Conservation (phyloP, 2,888 invertebrate species). For the Cantharis lateralis region DNA sequence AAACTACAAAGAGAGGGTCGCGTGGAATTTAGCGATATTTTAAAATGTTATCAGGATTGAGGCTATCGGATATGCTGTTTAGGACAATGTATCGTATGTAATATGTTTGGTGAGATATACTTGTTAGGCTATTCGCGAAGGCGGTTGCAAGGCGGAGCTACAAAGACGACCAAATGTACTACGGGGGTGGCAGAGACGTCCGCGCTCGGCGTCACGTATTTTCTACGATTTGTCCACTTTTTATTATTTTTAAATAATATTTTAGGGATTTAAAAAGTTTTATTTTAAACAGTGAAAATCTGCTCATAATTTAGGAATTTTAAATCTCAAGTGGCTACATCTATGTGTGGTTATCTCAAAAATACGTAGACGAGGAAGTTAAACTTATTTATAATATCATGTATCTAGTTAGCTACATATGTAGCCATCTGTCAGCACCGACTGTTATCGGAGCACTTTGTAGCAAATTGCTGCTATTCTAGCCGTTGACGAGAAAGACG, state of each 20-base stretch:
- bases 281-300: constrained; percentile 25
- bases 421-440: constrained; percentile 55
- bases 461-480: constrained; percentile 52
- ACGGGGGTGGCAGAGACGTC: constrained; percentile 33
- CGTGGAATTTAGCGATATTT: constrained; percentile 51
- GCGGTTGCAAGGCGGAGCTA: constrained; percentile 54
- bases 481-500: constrained; percentile 27
- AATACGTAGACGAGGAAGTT: constrained; percentile 55
- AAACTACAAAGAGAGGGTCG: constrained; percentile 42
- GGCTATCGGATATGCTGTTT: constrained; percentile 33
- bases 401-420: constrained; percentile 53
- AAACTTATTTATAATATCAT: constrained; percentile 52
- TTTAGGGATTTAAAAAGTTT: constrained; percentile 7
- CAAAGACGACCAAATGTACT: constrained; percentile 42
- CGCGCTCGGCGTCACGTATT: constrained; percentile 26
- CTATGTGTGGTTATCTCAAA: constrained; percentile 35
- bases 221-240: constrained; percentile 18
- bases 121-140: constrained; percentile 50
- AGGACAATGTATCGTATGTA: constrained; percentile 35
- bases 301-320: not conserved
- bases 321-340: too few species aligned
- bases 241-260: constrained; percentile 13
- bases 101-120: constrained; percentile 42
- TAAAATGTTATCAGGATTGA: constrained; percentile 50
- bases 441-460: constrained; percentile 55